phyloP scores from a whole-genome alignment of 2,113 vertebrate species.

The Butorides virescens region DNA sequence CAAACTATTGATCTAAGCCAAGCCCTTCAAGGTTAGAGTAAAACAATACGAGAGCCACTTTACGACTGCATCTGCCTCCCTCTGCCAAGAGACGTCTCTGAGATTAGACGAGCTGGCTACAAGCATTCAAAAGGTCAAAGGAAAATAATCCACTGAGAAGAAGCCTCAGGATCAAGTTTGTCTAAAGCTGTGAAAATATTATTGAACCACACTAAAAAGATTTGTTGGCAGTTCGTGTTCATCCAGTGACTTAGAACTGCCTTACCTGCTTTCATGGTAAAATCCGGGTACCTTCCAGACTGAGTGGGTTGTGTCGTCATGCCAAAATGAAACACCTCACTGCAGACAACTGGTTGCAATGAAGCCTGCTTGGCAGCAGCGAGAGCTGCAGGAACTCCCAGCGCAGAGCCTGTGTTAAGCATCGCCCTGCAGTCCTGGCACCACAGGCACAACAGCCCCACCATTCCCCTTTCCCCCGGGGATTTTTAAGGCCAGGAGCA shows the following conservation, averaged over 20 bases:
- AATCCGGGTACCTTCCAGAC: background rate
- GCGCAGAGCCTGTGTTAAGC: rapidly evolving
- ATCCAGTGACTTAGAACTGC: background rate
- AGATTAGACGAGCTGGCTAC: background rate
- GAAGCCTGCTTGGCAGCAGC: background rate
- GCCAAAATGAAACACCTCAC: background rate
- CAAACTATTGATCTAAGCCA: background rate
- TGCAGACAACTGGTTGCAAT: background rate
- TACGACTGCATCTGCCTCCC: background rate
- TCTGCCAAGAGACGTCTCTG: background rate
- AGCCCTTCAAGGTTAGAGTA: background rate
- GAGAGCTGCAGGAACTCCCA: background rate
- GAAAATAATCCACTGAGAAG: background rate
- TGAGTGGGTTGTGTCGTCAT: background rate
- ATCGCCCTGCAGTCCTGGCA: rapidly evolving
- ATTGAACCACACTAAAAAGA: background rate
- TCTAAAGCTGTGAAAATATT: background rate
- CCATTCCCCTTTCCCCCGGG: background rate
- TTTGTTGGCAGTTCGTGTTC: background rate
- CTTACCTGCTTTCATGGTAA: background rate
- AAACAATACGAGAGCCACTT: background rate
- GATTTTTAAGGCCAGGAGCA: background rate
- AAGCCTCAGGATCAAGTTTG: background rate
- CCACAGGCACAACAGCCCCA: rapidly evolving
- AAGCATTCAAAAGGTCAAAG: background rate